phyloP scores from a whole-genome alignment of 2,113 vertebrate species.

The Hypomesus transpacificus region DNA sequence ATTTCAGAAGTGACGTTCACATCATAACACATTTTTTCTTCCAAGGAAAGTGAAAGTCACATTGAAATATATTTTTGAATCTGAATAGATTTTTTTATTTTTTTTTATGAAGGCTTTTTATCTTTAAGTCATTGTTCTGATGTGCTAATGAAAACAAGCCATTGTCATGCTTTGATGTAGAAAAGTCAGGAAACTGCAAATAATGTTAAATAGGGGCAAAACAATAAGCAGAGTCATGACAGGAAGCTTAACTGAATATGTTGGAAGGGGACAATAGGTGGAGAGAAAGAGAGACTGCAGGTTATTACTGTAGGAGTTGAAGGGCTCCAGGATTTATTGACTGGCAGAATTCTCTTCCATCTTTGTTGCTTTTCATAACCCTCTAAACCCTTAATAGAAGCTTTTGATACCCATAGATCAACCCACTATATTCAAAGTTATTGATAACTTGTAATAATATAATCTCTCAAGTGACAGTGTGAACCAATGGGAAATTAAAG shows the following conservation, averaged over 20 bases:
- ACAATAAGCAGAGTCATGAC: constrained; percentile 7
- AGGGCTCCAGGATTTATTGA: too few relatives aligned
- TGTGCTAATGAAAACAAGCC: constrained; percentile 53
- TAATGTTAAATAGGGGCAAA: neutral
- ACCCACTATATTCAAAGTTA: too few relatives aligned
- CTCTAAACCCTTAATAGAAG: too few relatives aligned
- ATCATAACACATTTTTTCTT: too few relatives aligned
- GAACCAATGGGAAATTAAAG: neutral
- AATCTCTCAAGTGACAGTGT: neutral
- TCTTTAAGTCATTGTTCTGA: constrained; percentile 48
- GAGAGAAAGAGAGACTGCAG: too few relatives aligned
- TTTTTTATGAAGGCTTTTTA: constrained; percentile 22
- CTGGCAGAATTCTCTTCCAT: too few relatives aligned
- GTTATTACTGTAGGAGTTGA: too few relatives aligned
- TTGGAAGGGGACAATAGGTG: too few relatives aligned
- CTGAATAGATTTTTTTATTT: constrained; percentile 54
- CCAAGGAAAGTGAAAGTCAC: constrained; percentile 7
- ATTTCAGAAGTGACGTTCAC: too few relatives aligned
- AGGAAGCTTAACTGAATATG: neutral
- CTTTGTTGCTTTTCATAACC: too few relatives aligned
- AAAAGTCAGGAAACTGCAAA: constrained; percentile 45
- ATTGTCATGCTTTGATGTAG: constrained; percentile 53
- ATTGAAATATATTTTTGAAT: constrained; percentile 46
- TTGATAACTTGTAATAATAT: too few relatives aligned
- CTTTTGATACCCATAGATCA: too few relatives aligned